Conservation (phyloP, 2,797 vertebrate genomes). For the Pyrocephalus nanus region DNA sequence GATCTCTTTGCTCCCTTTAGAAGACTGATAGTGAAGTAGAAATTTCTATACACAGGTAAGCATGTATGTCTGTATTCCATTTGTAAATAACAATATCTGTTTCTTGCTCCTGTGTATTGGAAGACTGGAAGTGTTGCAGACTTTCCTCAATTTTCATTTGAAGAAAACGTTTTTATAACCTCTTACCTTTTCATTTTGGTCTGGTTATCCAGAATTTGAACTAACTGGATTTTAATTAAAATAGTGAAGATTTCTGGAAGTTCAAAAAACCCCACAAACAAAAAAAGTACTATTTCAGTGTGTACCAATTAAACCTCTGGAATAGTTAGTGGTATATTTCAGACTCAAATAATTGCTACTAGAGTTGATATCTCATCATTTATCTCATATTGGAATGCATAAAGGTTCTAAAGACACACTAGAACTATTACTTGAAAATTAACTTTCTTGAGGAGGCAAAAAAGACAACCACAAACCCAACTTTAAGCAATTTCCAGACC, state of each 20-base stretch:
- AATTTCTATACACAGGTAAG: not conserved
- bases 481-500: not conserved
- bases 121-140: not conserved
- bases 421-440: not conserved
- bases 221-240: not conserved
- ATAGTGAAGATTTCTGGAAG: not conserved
- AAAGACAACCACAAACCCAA: not conserved
- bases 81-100: not conserved
- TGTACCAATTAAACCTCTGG: not conserved
- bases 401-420: not conserved
- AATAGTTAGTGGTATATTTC: not conserved
- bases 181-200: not conserved
- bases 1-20: not conserved
- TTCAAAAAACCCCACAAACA: accelerated
- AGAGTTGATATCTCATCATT: not conserved
- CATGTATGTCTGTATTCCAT: not conserved
- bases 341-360: not conserved
- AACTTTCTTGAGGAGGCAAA: not conserved
- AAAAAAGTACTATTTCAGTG: not conserved
- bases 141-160: not conserved
- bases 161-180: not conserved
- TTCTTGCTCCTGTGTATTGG: not conserved
- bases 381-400: not conserved
- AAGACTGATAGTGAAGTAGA: not conserved
- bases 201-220: not conserved